A percentile compares a stretch with the other conserved stretches of the same genome.
phyloP scores from a whole-genome alignment of 2,113 vertebrate species.

The Prolemur simus region DNA sequence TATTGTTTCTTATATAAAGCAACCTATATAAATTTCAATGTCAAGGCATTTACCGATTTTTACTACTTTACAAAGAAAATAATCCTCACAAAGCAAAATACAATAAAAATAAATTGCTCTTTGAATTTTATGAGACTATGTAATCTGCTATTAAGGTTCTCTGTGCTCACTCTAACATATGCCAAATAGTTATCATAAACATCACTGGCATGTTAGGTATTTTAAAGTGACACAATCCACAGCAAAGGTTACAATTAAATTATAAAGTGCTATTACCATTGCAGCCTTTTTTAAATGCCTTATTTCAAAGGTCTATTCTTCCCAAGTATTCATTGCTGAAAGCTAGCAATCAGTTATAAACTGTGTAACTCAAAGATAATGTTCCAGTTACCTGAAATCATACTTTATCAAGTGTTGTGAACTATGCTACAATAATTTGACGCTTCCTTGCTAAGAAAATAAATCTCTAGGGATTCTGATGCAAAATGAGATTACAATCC shows the following conservation, averaged over 20 bases:
- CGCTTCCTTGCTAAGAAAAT: not conserved
- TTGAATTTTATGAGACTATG: not conserved
- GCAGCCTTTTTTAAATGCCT: not conserved
- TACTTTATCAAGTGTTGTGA: slow-evolving; percentile 2
- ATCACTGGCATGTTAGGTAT: not conserved
- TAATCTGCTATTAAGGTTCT: slow-evolving; percentile 4
- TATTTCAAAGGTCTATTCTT: not conserved
- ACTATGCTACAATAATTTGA: not conserved
- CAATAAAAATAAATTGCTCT: not conserved
- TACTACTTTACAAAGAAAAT: not conserved
- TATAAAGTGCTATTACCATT: not conserved
- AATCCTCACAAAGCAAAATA: not conserved
- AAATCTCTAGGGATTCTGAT: not conserved
- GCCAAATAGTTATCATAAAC: not conserved
- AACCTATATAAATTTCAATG: slow-evolving; percentile 11
- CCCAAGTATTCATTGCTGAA: not conserved
- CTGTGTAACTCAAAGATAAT: not conserved
- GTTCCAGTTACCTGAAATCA: not conserved
- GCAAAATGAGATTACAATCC: slow-evolving; percentile 21
- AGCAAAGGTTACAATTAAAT: slow-evolving; percentile 4
- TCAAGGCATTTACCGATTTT: slow-evolving; percentile 13
- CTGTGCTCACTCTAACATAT: not conserved
- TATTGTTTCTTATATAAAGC: not conserved
- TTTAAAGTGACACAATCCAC: slow-evolving; percentile 16
- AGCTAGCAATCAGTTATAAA: not conserved